These are phyloP conservation scores for Chrysodeixis includens DNA, from an alignment of 2,888 invertebrate species.

Conservation along the genomic window DNA sequence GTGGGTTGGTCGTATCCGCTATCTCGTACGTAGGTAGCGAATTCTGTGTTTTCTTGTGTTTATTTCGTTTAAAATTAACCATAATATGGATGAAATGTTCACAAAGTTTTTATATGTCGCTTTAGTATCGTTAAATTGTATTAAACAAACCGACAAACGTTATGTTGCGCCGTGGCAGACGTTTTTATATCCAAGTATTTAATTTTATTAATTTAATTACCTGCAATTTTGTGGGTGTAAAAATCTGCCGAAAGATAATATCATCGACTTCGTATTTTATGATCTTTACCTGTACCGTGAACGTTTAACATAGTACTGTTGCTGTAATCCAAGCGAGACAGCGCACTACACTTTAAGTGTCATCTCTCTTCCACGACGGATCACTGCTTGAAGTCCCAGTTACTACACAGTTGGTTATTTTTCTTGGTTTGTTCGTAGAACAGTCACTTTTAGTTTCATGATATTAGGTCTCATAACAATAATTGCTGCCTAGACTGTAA, in stretches of 20 bases:
- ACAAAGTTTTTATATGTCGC: neutral
- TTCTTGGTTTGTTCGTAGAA: slow-evolving; percentile 3
- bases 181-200: neutral
- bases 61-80: slow-evolving; percentile 32
- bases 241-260: slow-evolving; percentile 1
- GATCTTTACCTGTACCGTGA: neutral
- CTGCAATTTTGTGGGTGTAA: slow-evolving; percentile 4
- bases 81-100: slow-evolving; percentile 10
- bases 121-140: neutral
- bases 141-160: neutral
- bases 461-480: slow-evolving; percentile 41
- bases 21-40: slow-evolving; percentile 62
- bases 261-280: slow-evolving; percentile 2
- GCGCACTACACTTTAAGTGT: too few relatives aligned
- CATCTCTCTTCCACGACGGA: too few relatives aligned
- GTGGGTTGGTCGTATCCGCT: slow-evolving; percentile 81
- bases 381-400: too few relatives aligned
- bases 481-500: slow-evolving; percentile 31
- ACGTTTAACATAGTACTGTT: too few relatives aligned
- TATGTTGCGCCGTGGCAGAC: neutral
- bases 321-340: too few relatives aligned
- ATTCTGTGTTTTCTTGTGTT: slow-evolving; percentile 49
- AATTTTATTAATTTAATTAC: slow-evolving; percentile 4
- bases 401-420: neutral
- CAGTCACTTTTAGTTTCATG: slow-evolving; percentile 4